Evolutionary conservation across 30 jellyfish, hydroid and myxozoan species (phyloP), one percentile per base, ranked within the genome.

Genomic region (Clytia hemisphaerica): DNA sequence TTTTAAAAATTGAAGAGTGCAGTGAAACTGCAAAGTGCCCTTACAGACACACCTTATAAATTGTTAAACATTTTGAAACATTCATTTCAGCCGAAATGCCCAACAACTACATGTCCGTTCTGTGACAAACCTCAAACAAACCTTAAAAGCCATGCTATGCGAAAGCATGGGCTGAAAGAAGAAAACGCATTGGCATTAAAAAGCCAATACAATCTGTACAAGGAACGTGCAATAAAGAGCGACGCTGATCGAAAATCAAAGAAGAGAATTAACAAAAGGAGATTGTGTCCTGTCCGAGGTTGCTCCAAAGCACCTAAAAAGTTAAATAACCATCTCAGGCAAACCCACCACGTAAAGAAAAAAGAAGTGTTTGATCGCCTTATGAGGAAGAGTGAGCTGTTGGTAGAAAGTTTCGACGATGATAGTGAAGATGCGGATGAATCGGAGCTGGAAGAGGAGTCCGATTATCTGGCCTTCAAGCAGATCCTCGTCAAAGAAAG

Each of bases 111-210:
- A 46, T 46, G 60, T 46, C 9, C 60, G 18, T 46, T 46, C 60
- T 46, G 60, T 46, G 60, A 30, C 19, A 46, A 46, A 46, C 19
- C 25, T 26, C 19, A 30, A 46, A 46, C 60, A n/a, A 46, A 46
- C 60, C 60, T 46, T n/a, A 46, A 46, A 46, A 30, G 24, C 19
- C 60, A 46, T 46, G 60, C 60, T 30, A 46, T n/a, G 24, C 19
- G 24, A 46, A 46, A 46, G 60, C 60, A 46, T 9, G 60, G 60
- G 30, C 60, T 46, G 18, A n/a, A 27, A 46, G 60, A 46, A 27
- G 60, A 46, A n/a, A 46, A 46, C 60, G 60, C 60, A n/a, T 26
- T 30, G 60, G 60, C 60, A n/a, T 30, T 46, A 46, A 46, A 46
- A 46, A 46, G 60, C 60, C 60, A 46, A 46, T 46, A n/a, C 25